A percentile compares a stretch with the other conserved stretches of the same genome.
Conservation (phyloP, 2,113 vertebrate species). For the Gobio gobio region DNA sequence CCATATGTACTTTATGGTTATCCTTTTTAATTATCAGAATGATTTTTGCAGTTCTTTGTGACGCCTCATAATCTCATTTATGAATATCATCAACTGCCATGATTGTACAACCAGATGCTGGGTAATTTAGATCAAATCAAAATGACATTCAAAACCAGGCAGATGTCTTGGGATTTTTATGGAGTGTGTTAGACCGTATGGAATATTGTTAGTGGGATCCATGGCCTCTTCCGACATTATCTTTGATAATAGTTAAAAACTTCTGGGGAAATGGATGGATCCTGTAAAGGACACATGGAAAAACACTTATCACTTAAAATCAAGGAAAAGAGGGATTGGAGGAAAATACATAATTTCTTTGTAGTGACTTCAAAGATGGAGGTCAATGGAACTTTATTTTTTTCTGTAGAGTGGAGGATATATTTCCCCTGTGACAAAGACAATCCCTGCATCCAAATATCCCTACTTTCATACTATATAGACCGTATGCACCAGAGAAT, state of each 20-base stretch:
- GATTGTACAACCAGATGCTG: constrained; percentile 47
- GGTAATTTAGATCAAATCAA: constrained; percentile 51
- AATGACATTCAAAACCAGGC: constrained; percentile 45
- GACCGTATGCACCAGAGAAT: too few species aligned
- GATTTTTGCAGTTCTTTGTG: constrained; percentile 1
- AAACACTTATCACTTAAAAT: constrained; percentile 50
- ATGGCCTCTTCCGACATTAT: constrained; percentile 1
- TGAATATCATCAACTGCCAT: constrained; percentile 31
- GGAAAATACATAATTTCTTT: constrained; percentile 29
- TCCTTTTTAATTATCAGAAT: constrained; percentile 3
- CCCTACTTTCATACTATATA: too few species aligned
- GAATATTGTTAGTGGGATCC: constrained; percentile 41
- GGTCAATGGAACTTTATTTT: background rate
- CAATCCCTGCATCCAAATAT: too few species aligned
- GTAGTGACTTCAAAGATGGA: constrained; percentile 17
- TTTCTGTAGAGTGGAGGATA: background rate
- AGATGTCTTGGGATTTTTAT: constrained; percentile 41
- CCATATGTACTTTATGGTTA: background rate
- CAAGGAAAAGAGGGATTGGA: constrained; percentile 25
- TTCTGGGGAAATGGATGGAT: constrained; percentile 43
- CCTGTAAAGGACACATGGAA: constrained; percentile 29
- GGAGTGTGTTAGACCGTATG: constrained; percentile 38
- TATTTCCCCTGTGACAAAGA: background rate
- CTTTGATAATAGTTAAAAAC: constrained; percentile 34
- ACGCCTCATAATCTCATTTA: constrained; percentile 46